Conservation (phyloP, 2,113 vertebrate genomes). For the Crotalus horridus region DNA sequence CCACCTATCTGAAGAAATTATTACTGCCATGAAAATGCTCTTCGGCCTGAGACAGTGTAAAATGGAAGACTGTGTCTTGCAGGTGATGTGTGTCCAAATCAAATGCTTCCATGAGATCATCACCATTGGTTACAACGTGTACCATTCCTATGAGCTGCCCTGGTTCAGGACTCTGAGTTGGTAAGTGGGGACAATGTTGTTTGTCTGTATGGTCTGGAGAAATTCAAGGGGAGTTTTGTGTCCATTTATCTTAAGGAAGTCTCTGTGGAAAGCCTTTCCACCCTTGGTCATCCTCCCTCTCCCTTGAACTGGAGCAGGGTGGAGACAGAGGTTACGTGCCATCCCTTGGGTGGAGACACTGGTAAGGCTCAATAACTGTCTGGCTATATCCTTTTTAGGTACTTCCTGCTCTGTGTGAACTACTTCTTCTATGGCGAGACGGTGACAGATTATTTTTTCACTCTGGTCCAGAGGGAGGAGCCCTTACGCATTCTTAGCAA, state of each 20-base stretch:
- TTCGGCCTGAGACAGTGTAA: neutral
- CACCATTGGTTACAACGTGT: constrained; percentile 96
- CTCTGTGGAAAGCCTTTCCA: too few relatives aligned
- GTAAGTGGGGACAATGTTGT: constrained; percentile 66
- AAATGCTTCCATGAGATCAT: constrained; percentile 99
- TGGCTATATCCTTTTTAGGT: constrained; percentile 72
- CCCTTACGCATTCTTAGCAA: constrained; percentile 95
- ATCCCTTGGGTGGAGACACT: too few relatives aligned
- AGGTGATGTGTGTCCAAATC: constrained; percentile 97
- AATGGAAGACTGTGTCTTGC: constrained; percentile 25
- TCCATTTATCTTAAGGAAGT: neutral
- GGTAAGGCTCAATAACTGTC: too few relatives aligned
- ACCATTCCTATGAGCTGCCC: constrained; percentile 96
- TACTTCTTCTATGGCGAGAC: constrained; percentile 99
- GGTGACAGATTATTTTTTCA: constrained; percentile 96
- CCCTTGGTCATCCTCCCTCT: neutral
- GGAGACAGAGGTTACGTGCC: neutral
- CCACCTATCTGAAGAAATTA: neutral
- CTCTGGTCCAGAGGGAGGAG: constrained; percentile 94
- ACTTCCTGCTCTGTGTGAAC: constrained; percentile 96
- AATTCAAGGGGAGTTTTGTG: neutral
- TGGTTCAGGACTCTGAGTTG: constrained; percentile 98
- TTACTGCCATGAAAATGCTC: neutral
- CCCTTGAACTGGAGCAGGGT: too few relatives aligned
- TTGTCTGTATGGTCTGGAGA: neutral